Conservation (phyloP, 1,140 invertebrate species). For the Drosophila parabipectinata region DNA sequence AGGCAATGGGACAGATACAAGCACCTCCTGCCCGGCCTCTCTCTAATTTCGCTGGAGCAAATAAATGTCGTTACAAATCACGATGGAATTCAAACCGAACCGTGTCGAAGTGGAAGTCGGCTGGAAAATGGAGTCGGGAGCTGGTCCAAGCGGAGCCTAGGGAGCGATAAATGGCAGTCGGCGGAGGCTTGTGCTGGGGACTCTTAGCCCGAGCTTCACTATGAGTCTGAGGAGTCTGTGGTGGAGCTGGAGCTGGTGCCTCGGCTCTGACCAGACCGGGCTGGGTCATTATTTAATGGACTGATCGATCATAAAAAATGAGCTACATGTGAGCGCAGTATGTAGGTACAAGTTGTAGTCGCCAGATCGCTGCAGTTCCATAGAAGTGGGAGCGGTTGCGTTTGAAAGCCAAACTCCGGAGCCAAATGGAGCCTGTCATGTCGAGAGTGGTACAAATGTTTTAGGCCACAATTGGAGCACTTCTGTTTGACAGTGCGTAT, state of each 20-base stretch:
- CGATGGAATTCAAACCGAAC: conserved; percentile 74
- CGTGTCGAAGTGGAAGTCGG: conserved; percentile 60
- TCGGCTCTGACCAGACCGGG: conserved; percentile 18
- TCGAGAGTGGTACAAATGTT: conserved; percentile 79
- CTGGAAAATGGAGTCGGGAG: conserved; percentile 35
- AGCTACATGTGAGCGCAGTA: conserved; percentile 71
- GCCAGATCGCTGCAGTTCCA: conserved; percentile 11
- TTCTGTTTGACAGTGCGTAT: conserved; percentile 82
- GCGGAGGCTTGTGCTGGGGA: background rate
- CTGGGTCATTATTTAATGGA: conserved; percentile 80
- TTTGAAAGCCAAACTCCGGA: conserved; percentile 58
- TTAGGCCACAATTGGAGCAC: conserved; percentile 81
- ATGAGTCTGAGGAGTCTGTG: conserved; percentile 5
- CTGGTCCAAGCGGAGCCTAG: conserved; percentile 61
- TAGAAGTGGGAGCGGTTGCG: conserved; percentile 59
- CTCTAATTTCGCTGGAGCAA: conserved; percentile 79
- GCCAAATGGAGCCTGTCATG: conserved; percentile 71
- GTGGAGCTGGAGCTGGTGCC: background rate
- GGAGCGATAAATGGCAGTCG: conserved; percentile 78
- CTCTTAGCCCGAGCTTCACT: background rate
- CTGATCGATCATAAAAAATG: conserved; percentile 83
- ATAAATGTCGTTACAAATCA: conserved; percentile 83
- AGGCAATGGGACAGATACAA: conserved; percentile 22
- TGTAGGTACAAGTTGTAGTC: conserved; percentile 70
- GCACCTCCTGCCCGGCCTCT: conserved; percentile 26